phyloP scores from a whole-genome alignment of 2,888 invertebrate genomes.

The Mayetiola destructor region DNA sequence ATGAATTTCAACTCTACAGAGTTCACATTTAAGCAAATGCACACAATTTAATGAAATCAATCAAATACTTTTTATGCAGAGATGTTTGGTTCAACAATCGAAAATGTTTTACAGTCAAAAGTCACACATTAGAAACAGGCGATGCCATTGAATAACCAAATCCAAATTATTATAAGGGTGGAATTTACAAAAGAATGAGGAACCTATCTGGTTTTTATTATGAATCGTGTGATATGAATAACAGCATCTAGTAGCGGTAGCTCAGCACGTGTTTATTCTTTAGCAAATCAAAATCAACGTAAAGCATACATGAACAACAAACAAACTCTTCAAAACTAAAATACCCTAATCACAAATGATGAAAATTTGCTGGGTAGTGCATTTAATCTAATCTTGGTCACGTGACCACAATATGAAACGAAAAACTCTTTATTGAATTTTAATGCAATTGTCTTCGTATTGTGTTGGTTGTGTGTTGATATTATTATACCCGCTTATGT shows the following conservation, averaged over 20 bases:
- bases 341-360: constrained; percentile 18
- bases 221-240: too few relatives aligned
- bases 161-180: too few relatives aligned
- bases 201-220: too few relatives aligned
- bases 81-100: too few relatives aligned
- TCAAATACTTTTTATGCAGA: too few relatives aligned
- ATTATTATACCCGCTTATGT: neutral
- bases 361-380: constrained; percentile 15
- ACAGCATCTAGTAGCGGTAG: neutral
- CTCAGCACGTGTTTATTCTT: neutral
- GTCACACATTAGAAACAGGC: too few relatives aligned
- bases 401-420: constrained; percentile 29
- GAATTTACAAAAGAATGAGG: too few relatives aligned
- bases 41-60: too few relatives aligned
- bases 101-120: too few relatives aligned
- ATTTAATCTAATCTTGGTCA: constrained; percentile 23
- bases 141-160: too few relatives aligned
- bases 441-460: constrained; percentile 3
- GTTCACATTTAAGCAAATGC: too few relatives aligned
- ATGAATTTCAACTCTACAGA: too few relatives aligned
- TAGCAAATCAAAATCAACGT: neutral
- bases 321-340: neutral
- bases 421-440: constrained; percentile 13
- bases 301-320: neutral
- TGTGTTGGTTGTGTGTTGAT: neutral